Conservation (phyloP, 1,140 invertebrate species). For the Lycorma delicatula region DNA sequence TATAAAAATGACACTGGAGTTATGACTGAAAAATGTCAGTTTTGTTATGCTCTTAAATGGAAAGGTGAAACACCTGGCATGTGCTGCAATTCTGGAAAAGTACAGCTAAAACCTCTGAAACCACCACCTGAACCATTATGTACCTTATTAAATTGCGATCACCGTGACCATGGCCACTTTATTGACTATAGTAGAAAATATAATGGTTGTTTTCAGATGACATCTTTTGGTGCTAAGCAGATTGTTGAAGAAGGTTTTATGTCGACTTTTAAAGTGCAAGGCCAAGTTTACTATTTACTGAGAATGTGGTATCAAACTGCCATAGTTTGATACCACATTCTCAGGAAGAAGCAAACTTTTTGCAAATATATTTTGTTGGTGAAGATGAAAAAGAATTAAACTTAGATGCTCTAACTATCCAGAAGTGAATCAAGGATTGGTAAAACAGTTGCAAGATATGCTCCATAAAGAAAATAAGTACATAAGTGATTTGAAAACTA, state of each 20-base stretch:
- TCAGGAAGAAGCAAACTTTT: too few relatives aligned
- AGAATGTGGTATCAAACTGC: slow-evolving; percentile 32
- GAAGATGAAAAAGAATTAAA: slow-evolving; percentile 23
- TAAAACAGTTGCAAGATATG: slow-evolving; percentile 26
- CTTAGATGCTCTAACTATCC: slow-evolving; percentile 10
- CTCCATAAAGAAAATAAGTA: slow-evolving; percentile 27
- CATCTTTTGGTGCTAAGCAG: slow-evolving; percentile 35
- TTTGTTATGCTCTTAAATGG: too few relatives aligned
- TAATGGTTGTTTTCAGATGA: slow-evolving; percentile 38
- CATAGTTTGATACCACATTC: slow-evolving; percentile 29
- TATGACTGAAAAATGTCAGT: too few relatives aligned
- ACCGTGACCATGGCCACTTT: too few relatives aligned
- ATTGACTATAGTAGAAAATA: too few relatives aligned
- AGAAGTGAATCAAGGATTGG: background rate
- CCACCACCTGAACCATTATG: too few relatives aligned
- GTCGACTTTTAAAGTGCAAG: slow-evolving; percentile 39
- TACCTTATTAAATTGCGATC: too few relatives aligned
- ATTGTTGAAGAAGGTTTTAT: slow-evolving; percentile 31
- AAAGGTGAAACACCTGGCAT: too few relatives aligned
- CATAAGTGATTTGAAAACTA: slow-evolving; percentile 28
- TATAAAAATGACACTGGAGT: too few relatives aligned
- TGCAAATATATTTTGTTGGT: slow-evolving; percentile 39
- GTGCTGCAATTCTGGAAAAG: too few relatives aligned
- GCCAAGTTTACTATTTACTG: slow-evolving; percentile 38
- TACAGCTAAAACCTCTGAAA: too few relatives aligned